Evolutionary conservation across 1,140 invertebrate species (phyloP).

Genomic region (Tetraneura akinire): DNA sequence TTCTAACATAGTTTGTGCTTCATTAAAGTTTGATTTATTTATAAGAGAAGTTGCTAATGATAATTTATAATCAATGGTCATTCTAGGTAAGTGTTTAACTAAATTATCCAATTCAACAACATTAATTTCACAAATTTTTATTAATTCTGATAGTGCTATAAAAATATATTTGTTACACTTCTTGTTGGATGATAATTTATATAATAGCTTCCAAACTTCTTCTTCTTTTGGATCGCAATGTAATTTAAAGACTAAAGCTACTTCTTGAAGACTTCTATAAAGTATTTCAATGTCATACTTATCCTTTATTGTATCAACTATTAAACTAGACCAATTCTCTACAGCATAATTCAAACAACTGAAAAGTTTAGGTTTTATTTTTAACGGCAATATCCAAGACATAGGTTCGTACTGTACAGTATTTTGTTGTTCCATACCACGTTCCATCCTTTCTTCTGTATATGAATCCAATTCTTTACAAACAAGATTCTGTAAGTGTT

Average conservation of each 20-base stretch:
- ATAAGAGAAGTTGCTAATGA: slow-evolving; percentile 25
- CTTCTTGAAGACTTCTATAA: slow-evolving; percentile 35
- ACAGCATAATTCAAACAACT: slow-evolving; percentile 21
- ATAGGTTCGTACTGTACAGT: slow-evolving; percentile 24
- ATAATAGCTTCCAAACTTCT: slow-evolving; percentile 43
- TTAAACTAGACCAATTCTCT: slow-evolving; percentile 26
- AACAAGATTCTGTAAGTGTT: slow-evolving; percentile 35
- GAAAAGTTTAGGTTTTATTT: slow-evolving; percentile 39
- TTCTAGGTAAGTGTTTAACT: slow-evolving; percentile 22
- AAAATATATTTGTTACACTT: slow-evolving; percentile 28
- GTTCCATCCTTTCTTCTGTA: slow-evolving; percentile 36
- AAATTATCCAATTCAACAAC: not conserved
- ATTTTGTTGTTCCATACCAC: slow-evolving; percentile 32
- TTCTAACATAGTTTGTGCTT: slow-evolving; percentile 16
- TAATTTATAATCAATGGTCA: slow-evolving; percentile 25
- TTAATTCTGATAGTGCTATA: slow-evolving; percentile 34
- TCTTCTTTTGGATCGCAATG: slow-evolving; percentile 41
- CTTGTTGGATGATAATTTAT: slow-evolving; percentile 11
- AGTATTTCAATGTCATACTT: slow-evolving; percentile 25
- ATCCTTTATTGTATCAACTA: slow-evolving; percentile 6
- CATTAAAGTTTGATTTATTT: slow-evolving; percentile 29
- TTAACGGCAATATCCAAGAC: slow-evolving; percentile 39
- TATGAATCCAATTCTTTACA: slow-evolving; percentile 42
- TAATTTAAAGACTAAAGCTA: slow-evolving; percentile 21
- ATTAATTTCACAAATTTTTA: slow-evolving; percentile 18